These are phyloP conservation scores for Pachliopta kotzebuea DNA, from an alignment of 2,888 invertebrate species.

Conservation along the genomic window DNA sequence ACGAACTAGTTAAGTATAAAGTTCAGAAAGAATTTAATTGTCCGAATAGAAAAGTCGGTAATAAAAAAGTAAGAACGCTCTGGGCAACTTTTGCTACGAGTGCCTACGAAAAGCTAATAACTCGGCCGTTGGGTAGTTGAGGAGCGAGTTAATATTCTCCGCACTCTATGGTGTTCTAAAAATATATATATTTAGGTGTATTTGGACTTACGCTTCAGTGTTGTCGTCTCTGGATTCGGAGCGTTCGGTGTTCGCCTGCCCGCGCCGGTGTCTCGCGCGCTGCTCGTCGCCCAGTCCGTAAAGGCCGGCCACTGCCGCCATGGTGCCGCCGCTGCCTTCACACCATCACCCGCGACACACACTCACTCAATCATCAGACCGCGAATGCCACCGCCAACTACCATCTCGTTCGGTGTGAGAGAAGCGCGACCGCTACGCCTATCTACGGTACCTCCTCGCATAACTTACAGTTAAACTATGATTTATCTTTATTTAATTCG, in stretches of 20 bases:
- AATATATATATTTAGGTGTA: conserved; percentile 5
- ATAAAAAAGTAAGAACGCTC: conserved; percentile 11
- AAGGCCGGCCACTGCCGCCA: conserved; percentile 90
- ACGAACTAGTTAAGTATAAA: neutral
- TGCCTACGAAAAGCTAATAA: conserved; percentile 19
- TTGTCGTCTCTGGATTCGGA: conserved; percentile 81
- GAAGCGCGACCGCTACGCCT: conserved; percentile 20
- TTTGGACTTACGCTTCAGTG: conserved; percentile 79
- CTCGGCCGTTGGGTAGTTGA: conserved; percentile 9
- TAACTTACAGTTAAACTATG: conserved; percentile 29
- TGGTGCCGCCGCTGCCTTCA: conserved; percentile 52
- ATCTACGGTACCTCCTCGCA: conserved; percentile 24
- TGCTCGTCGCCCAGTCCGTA: conserved; percentile 89
- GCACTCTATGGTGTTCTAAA: neutral
- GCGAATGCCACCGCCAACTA: conserved; percentile 32
- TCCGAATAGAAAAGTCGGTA: conserved; percentile 6
- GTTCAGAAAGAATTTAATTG: conserved; percentile 2
- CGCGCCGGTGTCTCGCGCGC: conserved; percentile 77
- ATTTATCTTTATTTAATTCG: conserved; percentile 52
- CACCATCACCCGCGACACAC: conserved; percentile 48
- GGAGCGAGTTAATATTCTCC: conserved; percentile 11
- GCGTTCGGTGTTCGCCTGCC: conserved; percentile 83
- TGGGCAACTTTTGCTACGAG: conserved; percentile 12
- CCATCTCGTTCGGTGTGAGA: conserved; percentile 18
- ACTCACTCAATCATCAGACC: conserved; percentile 42